Percentiles rank a stretch among this genome's conserved stretches.
phyloP scores from a whole-genome alignment of 2,888 invertebrate genomes.

The Gonocerus acuteangulatus region DNA sequence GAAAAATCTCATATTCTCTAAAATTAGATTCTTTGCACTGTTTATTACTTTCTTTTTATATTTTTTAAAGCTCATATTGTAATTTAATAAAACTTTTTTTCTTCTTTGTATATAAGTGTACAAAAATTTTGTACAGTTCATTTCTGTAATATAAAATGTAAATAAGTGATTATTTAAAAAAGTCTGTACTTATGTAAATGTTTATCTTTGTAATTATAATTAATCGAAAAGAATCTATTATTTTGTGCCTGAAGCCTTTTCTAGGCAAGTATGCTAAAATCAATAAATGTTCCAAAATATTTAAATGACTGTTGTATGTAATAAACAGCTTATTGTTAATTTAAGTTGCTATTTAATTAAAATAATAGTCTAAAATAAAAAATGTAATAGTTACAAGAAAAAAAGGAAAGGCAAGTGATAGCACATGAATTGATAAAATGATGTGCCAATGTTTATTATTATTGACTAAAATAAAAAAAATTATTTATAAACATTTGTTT shows the following conservation, averaged over 20 bases:
- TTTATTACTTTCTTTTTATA: conserved; percentile 18
- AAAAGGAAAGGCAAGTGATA: conserved; percentile 22
- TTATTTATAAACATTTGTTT: conserved; percentile 24
- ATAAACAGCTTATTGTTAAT: not conserved
- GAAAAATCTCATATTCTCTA: conserved; percentile 21
- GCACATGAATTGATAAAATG: conserved; percentile 28
- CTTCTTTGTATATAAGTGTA: conserved; percentile 20
- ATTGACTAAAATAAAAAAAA: conserved; percentile 26
- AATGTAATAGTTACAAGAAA: too few species aligned
- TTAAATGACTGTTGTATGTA: not conserved
- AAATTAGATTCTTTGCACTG: conserved; percentile 20
- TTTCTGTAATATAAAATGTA: conserved; percentile 21
- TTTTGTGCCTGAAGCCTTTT: not conserved
- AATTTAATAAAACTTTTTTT: conserved; percentile 11
- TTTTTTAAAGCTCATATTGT: conserved; percentile 16
- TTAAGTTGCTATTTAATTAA: not conserved
- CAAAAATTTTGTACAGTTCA: conserved; percentile 21
- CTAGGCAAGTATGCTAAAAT: not conserved
- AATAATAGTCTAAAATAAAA: not conserved
- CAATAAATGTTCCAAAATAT: not conserved
- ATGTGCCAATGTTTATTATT: conserved; percentile 32
- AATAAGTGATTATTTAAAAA: conserved; percentile 25
- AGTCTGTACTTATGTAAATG: conserved; percentile 35
- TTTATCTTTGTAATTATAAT: conserved; percentile 27
- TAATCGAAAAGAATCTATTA: not conserved